phyloP scores from a whole-genome alignment of 2,888 invertebrate species.

The Lycocerus yunnanus region DNA sequence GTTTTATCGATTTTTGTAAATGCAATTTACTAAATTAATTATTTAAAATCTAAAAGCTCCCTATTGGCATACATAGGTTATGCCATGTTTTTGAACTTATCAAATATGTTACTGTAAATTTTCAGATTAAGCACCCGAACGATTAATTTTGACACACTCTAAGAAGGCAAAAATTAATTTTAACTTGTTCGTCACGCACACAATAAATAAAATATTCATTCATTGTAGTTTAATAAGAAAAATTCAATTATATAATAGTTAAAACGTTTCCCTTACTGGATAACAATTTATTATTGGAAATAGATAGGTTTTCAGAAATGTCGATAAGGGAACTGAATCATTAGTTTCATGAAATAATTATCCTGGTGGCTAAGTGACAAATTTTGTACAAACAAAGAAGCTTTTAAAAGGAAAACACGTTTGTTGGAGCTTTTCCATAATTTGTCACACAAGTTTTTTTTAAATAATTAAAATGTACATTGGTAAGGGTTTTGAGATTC shows the following conservation, averaged over 20 bases:
- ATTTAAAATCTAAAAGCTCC: neutral
- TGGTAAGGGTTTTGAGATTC: neutral
- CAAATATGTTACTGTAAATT: neutral
- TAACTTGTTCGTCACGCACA: neutral
- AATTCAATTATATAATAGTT: neutral
- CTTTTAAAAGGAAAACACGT: too few relatives aligned
- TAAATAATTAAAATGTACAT: too few relatives aligned
- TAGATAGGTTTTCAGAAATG: neutral
- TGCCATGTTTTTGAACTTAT: neutral
- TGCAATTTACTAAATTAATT: neutral
- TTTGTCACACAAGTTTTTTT: too few relatives aligned
- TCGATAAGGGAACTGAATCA: neutral
- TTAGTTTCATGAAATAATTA: neutral
- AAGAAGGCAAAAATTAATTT: neutral
- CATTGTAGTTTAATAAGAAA: neutral
- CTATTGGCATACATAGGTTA: neutral
- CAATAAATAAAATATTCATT: neutral
- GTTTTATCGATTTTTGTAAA: neutral
- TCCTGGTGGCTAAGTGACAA: neutral
- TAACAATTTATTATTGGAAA: neutral
- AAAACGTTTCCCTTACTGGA: neutral
- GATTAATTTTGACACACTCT: neutral
- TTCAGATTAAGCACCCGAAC: too few relatives aligned
- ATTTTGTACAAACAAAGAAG: neutral
- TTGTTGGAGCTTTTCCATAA: too few relatives aligned